Evolutionary conservation across 2,888 invertebrate species (phyloP).

Genomic region (Nycteola revayana): DNA sequence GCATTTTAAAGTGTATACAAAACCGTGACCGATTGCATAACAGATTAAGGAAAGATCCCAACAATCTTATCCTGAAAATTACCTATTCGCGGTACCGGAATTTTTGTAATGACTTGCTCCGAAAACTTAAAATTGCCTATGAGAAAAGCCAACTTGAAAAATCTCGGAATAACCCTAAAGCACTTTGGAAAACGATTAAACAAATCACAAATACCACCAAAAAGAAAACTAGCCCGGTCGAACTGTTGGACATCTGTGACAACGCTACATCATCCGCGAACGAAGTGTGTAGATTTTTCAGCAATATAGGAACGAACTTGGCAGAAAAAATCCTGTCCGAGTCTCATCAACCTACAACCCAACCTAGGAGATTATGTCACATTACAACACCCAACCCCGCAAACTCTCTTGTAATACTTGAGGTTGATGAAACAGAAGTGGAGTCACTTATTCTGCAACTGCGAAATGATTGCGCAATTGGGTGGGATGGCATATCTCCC

Average conservation of each 20-base stretch:
- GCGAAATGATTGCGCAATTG: no score
- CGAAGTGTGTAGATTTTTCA: background rate
- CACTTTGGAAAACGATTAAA: no score
- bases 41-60: background rate
- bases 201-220: background rate
- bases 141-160: background rate
- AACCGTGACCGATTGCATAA: background rate
- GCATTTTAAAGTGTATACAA: background rate
- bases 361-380: no score
- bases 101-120: background rate
- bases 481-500: no score
- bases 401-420: no score
- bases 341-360: no score
- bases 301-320: background rate
- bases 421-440: no score
- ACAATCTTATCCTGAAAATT: background rate
- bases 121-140: no score
- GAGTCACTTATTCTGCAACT: no score
- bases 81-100: background rate
- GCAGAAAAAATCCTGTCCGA: background rate
- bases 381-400: no score
- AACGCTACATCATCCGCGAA: background rate
- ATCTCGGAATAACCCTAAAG: background rate
- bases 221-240: background rate
- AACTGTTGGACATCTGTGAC: background rate